Percentiles rank a stretch among this genome's conserved stretches.
phyloP scores from a whole-genome alignment of 1,140 invertebrate genomes.

The Drosophila aff. region DNA sequence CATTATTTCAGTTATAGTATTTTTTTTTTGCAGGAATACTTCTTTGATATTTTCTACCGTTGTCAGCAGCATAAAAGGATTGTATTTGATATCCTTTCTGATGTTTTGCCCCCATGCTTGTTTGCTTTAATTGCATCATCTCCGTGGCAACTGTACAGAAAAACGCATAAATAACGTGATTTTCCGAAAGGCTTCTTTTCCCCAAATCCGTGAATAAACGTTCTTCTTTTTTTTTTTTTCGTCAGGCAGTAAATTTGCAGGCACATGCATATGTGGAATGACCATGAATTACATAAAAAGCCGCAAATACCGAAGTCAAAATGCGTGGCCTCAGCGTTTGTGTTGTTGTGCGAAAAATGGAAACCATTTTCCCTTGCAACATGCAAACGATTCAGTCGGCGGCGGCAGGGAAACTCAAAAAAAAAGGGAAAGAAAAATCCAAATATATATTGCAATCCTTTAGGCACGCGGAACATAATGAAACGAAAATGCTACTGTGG shows the following conservation, averaged over 20 bases:
- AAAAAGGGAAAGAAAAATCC: conserved; percentile 40
- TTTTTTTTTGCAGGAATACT: background rate
- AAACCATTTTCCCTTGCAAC: conserved; percentile 60
- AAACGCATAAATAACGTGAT: conserved; percentile 81
- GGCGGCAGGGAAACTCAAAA: conserved; percentile 9
- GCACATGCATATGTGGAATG: conserved; percentile 58
- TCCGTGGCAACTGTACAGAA: conserved; percentile 44
- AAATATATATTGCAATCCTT: conserved; percentile 83
- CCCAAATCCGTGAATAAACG: conserved; percentile 64
- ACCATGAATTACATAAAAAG: conserved; percentile 84
- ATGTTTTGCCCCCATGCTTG: conserved; percentile 3
- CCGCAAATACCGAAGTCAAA: conserved; percentile 83
- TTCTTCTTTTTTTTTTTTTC: conserved; percentile 14
- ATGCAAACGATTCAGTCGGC: conserved; percentile 52
- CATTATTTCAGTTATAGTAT: background rate
- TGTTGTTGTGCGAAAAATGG: conserved; percentile 31
- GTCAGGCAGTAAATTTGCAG: conserved; percentile 55
- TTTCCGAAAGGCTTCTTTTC: conserved; percentile 69
- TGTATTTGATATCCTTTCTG: background rate
- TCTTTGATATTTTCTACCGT: background rate
- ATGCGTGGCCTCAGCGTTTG: conserved; percentile 72
- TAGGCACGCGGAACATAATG: conserved; percentile 80
- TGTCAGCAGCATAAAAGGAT: background rate
- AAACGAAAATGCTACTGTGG: conserved; percentile 81
- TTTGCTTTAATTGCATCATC: conserved; percentile 64